Percentiles rank a stretch among this genome's conserved stretches.
These are phyloP conservation scores for Heterotilapia buettikoferi DNA, from an alignment of 2,113 vertebrate species.

Conservation along the genomic window DNA sequence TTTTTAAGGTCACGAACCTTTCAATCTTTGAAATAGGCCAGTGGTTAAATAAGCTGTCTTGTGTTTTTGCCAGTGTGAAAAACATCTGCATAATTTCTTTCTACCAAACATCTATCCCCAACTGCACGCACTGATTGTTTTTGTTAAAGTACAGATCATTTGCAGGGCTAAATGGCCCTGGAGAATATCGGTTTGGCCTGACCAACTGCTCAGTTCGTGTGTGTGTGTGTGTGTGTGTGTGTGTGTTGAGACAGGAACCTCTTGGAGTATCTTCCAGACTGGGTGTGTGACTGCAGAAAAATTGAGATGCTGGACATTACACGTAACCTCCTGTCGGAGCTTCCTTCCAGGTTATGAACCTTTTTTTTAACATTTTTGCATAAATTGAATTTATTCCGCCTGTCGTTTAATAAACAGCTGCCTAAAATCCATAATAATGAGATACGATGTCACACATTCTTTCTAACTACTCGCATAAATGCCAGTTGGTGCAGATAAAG, in stretches of 20 bases:
- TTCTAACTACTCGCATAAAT: not conserved
- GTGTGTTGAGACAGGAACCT: conserved; percentile 78
- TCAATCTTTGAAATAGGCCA: not conserved
- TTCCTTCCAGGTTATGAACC: conserved; percentile 80
- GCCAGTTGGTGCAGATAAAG: not conserved
- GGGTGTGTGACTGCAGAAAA: conserved; percentile 92
- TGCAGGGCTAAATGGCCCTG: not conserved
- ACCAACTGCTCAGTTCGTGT: conserved; percentile 20
- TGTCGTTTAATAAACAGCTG: not conserved
- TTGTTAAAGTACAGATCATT: not conserved
- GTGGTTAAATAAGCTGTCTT: not conserved
- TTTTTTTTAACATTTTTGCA: not conserved
- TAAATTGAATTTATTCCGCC: not conserved
- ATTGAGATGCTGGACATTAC: conserved; percentile 88
- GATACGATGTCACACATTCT: not conserved
- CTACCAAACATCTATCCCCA: not conserved
- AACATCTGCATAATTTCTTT: not conserved
- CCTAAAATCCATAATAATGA: not conserved
- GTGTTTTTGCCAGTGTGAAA: not conserved
- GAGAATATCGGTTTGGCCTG: not conserved
- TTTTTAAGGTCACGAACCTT: not conserved
- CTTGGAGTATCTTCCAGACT: conserved; percentile 86
- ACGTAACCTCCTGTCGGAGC: conserved; percentile 83
- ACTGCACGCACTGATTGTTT: not conserved
- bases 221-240: not conserved